These are phyloP conservation scores for Danio tinwini DNA, from an alignment of 2,797 vertebrate species.

Conservation along the genomic window DNA sequence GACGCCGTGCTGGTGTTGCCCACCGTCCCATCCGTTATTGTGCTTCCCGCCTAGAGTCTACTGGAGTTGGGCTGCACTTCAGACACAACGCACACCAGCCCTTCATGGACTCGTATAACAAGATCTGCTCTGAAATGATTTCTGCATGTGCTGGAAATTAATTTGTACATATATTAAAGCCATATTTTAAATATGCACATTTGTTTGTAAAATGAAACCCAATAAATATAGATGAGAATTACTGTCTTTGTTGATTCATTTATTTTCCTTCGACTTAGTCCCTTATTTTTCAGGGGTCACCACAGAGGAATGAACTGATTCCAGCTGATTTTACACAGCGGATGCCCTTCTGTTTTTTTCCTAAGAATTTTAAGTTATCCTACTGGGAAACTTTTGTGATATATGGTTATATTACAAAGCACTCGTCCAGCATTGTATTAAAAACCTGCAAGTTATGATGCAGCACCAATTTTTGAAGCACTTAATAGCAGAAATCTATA, in stretches of 20 bases:
- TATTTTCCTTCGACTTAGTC: too few species aligned
- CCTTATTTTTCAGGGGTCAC: too few species aligned
- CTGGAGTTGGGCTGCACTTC: constrained; percentile 72
- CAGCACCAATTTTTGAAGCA: background rate
- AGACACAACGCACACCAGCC: constrained; percentile 48
- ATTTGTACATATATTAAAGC: constrained; percentile 22
- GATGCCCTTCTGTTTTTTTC: background rate
- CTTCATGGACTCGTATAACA: constrained; percentile 52
- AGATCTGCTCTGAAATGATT: background rate
- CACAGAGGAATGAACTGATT: too few species aligned
- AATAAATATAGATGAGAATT: background rate
- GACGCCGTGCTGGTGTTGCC: constrained; percentile 71
- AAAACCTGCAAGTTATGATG: background rate
- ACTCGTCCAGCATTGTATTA: background rate
- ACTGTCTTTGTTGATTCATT: background rate
- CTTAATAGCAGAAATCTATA: background rate
- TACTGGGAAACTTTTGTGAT: background rate
- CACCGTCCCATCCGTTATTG: constrained; percentile 61
- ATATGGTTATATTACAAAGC: too few species aligned
- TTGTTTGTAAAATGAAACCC: background rate
- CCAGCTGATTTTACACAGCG: too few species aligned
- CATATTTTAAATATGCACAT: background rate
- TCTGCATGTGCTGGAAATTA: background rate
- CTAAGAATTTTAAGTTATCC: background rate
- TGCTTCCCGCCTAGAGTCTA: constrained; percentile 70